phyloP scores from a whole-genome alignment of 2,888 invertebrate species.

The Oscheius sp. region DNA sequence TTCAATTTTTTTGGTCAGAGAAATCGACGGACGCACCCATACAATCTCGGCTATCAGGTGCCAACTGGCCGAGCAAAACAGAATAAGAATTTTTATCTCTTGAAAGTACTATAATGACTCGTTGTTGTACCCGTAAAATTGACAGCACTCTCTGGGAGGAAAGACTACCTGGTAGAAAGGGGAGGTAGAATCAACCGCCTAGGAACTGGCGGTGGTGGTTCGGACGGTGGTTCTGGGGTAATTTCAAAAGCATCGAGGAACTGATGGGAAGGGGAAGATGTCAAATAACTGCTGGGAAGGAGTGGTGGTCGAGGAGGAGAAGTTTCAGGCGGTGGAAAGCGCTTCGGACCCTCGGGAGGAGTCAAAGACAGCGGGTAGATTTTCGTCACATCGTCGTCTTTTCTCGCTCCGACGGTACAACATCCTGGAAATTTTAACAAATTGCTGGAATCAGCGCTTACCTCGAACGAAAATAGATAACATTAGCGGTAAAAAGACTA shows the following conservation, averaged over 20 bases:
- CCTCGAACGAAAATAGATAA: conserved; percentile 70
- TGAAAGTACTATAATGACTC: conserved; percentile 25
- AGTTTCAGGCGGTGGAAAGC: conserved; percentile 24
- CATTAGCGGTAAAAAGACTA: conserved; percentile 83
- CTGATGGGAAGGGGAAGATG: background rate
- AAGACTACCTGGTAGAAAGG: conserved; percentile 18
- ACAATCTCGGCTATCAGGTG: too few species aligned
- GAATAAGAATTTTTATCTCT: background rate
- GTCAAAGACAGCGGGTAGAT: background rate
- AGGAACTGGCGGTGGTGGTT: conserved; percentile 16
- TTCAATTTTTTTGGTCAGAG: too few species aligned
- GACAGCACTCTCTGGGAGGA: too few species aligned
- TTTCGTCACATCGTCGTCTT: conserved; percentile 4
- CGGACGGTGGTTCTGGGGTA: background rate
- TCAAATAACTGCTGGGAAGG: conserved; percentile 2
- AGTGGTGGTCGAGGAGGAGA: conserved; percentile 28
- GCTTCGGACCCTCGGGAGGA: background rate
- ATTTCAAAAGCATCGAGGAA: conserved; percentile 26
- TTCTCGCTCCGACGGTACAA: conserved; percentile 31
- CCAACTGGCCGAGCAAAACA: too few species aligned
- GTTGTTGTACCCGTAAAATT: too few species aligned
- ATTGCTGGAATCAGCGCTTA: too few species aligned
- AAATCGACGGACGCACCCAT: too few species aligned
- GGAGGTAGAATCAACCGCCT: conserved; percentile 15
- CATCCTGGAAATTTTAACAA: too few species aligned